Conservation (phyloP, 2,888 invertebrate species). For the Coecobrya sp. region DNA sequence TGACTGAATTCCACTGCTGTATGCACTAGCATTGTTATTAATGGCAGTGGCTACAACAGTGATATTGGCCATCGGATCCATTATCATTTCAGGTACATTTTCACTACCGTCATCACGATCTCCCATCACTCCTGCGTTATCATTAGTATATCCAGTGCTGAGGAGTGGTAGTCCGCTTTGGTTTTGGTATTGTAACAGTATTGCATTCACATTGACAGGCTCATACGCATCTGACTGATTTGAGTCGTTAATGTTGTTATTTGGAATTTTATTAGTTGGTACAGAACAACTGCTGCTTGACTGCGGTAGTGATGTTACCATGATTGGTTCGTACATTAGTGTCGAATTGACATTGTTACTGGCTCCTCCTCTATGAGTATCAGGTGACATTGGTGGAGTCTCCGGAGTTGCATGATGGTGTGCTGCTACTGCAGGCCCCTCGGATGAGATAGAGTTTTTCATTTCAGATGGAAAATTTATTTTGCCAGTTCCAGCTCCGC, state of each 20-base stretch:
- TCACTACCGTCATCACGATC: background rate
- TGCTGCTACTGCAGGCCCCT: background rate
- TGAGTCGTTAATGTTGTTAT: background rate
- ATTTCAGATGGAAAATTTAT: constrained; percentile 57
- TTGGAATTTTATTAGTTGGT: background rate
- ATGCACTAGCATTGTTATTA: background rate
- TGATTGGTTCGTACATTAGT: background rate
- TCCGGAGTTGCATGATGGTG: background rate
- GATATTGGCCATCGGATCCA: background rate
- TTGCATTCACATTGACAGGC: constrained; percentile 11
- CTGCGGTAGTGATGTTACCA: background rate
- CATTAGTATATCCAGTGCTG: background rate
- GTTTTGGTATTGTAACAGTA: background rate
- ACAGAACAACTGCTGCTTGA: background rate
- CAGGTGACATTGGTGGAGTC: constrained; percentile 7
- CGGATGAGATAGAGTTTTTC: background rate
- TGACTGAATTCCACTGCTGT: constrained; percentile 23
- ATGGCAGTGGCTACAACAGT: background rate
- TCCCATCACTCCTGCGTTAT: background rate
- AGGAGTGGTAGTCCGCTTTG: background rate
- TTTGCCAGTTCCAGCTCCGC: constrained; percentile 74
- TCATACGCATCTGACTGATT: background rate
- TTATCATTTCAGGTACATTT: background rate
- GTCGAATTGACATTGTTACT: background rate
- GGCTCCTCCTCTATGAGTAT: background rate